Evolutionary conservation across 2,113 vertebrate genomes (phyloP).

Genomic region (Cacatua alba): DNA sequence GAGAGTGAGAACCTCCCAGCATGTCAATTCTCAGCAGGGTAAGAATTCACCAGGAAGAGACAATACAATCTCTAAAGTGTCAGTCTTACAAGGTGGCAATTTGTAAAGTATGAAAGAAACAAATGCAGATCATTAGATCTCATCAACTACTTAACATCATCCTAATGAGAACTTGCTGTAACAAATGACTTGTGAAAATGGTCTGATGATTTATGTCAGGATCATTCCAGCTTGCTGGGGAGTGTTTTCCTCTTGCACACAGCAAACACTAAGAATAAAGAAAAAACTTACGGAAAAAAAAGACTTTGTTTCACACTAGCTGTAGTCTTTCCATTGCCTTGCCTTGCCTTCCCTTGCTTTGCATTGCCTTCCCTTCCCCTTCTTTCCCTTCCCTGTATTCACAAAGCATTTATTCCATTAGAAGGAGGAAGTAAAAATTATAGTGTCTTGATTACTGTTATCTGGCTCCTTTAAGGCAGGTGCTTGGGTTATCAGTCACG

Average conservation of each 20-base stretch:
- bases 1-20: fast-evolving
- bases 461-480: neutral
- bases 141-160: neutral
- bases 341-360: neutral
- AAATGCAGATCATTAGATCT: neutral
- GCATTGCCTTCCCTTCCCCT: neutral
- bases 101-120: neutral
- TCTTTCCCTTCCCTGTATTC: neutral
- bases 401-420: neutral
- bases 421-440: neutral
- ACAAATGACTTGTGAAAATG: neutral
- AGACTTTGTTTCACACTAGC: neutral
- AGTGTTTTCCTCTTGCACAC: neutral
- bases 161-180: neutral
- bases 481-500: neutral
- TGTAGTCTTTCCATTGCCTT: neutral
- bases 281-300: neutral
- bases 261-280: neutral
- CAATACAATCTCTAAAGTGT: neutral
- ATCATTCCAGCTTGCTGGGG: neutral
- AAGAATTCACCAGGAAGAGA: neutral
- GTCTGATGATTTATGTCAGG: neutral
- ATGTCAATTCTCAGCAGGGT: neutral
- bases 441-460: neutral
- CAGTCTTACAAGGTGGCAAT: neutral